phyloP scores from a whole-genome alignment of 1,140 invertebrate genomes.

The Drosophila sucinea region DNA sequence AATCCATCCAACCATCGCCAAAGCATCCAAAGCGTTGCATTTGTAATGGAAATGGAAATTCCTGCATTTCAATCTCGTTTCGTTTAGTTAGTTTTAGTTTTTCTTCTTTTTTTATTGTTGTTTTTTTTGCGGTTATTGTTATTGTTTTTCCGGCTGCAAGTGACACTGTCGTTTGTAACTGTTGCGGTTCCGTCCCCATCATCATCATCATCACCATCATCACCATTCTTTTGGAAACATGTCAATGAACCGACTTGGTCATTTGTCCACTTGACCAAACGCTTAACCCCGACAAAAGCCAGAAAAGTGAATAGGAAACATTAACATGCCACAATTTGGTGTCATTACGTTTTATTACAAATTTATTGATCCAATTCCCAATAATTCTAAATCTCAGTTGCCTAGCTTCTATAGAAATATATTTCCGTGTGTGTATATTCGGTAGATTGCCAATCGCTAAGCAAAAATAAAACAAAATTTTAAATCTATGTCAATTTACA shows the following conservation, averaged over 20 bases:
- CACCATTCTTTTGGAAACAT: constrained; percentile 21
- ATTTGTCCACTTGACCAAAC: constrained; percentile 35
- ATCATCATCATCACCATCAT: constrained; percentile 19
- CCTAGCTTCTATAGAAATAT: no score
- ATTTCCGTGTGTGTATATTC: neutral
- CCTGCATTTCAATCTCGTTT: constrained; percentile 77
- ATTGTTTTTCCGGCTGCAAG: constrained; percentile 38
- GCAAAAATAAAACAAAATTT: neutral
- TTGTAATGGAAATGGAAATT: constrained; percentile 79
- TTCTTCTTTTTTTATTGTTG: constrained; percentile 33
- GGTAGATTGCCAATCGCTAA: neutral
- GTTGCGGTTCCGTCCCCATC: constrained; percentile 58
- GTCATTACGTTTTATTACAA: constrained; percentile 35
- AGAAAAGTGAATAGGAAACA: neutral
- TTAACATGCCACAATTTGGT: constrained; percentile 20
- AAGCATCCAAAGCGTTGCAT: constrained; percentile 51
- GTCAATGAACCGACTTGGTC: constrained; percentile 53
- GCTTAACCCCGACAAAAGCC: neutral
- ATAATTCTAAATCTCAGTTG: no score
- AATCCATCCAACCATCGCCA: constrained; percentile 51
- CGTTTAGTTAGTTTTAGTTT: constrained; percentile 52
- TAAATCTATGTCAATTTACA: neutral
- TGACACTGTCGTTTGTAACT: constrained; percentile 56
- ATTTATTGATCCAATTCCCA: neutral
- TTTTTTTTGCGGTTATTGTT: constrained; percentile 36